Evolutionary conservation across 2,888 invertebrate genomes (phyloP), one percentile per base, ranked within the genome.

Genomic region (Punctoribates punctum): DNA sequence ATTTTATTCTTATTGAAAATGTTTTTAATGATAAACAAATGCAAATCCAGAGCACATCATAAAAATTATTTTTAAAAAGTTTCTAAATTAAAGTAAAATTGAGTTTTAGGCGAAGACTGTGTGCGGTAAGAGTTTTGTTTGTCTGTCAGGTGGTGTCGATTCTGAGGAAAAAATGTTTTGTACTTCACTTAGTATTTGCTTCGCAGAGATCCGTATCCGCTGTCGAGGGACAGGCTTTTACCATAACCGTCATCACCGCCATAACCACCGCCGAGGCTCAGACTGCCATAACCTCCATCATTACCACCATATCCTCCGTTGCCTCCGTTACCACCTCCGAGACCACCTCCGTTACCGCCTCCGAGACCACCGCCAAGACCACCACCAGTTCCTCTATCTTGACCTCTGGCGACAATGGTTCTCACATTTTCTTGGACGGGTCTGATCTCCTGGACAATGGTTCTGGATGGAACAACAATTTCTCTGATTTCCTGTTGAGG

Each of bases 371-470:
- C 60, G 1, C 60, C 60, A n/a, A 57, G 57, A 23, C 27, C 13
- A 27, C 27, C 25, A 4, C 13, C 15, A 13, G 13, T 23, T 27
- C 27, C 25, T 23, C 20, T 23, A 27, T 23, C 20, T 6, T 54
- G 20, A 54, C 60, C 60, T 60, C 60, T 60, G 60, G 60, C 60
- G 13, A 60, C 60, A 60, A 60, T 27, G 1, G 60, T 60, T 27
- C 60, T 23, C 6, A 60, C 60, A 23, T 60, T 23, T 27, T 60
- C 60, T 27, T 60, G 25, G 15, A 60, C 60, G 23, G 60, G 60
- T 60, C 60, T 23, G 60, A 60, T 60, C 60, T 60, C 60, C 27
- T 60, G 60, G 17, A 57, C 23, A 11, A 57, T 23, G 20, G 4
- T 48, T n/a, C 48, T 48, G 4, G 23, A 23, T 8, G 57, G 57